phyloP scores from a whole-genome alignment of 2,888 invertebrate species.

The Atethmia centrago region DNA sequence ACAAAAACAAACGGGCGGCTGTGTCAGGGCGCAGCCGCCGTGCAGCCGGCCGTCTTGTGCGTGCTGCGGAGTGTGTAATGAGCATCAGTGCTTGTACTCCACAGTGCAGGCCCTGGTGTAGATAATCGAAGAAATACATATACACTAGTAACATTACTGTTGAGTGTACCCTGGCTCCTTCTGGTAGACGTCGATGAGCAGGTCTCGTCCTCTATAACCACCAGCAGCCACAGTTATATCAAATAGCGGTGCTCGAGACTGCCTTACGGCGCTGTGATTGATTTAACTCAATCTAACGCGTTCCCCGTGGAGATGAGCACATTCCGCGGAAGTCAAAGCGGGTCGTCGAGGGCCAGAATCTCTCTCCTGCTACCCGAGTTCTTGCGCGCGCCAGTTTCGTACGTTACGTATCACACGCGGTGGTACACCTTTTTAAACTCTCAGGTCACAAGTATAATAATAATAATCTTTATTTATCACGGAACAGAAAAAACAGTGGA shows the following conservation, averaged over 20 bases:
- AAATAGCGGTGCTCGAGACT: not conserved
- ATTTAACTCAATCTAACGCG: not conserved
- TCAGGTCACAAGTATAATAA: no score
- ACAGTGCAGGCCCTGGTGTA: not conserved
- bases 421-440: not conserved
- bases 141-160: not conserved
- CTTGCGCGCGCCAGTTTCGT: not conserved
- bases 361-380: not conserved
- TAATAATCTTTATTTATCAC: no score
- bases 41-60: no score
- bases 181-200: not conserved
- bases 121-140: no score
- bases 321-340: not conserved
- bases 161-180: not conserved
- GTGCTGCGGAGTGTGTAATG: not conserved
- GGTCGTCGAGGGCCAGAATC: not conserved
- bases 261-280: not conserved
- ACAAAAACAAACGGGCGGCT: not conserved
- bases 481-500: no score
- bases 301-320: not conserved
- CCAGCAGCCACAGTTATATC: not conserved
- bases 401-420: not conserved
- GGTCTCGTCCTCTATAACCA: not conserved
- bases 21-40: not conserved
- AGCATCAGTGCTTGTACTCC: no score